These are phyloP conservation scores for Tachypleus tridentatus DNA, from an alignment of 1,140 invertebrate genomes.

Conservation along the genomic window DNA sequence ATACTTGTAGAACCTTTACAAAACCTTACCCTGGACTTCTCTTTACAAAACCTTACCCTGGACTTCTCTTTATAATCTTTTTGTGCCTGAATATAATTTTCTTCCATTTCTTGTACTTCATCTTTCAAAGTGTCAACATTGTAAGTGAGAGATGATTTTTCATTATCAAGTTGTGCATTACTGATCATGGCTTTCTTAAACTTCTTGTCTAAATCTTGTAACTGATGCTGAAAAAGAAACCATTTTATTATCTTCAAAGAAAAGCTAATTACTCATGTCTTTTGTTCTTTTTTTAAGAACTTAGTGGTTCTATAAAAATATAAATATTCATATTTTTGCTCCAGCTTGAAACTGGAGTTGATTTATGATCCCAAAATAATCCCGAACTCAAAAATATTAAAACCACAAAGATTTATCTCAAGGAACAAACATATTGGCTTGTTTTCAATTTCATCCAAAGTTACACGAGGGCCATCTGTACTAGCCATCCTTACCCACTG, in stretches of 20 bases:
- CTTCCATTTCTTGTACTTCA: slow-evolving; percentile 86
- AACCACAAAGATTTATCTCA: neutral
- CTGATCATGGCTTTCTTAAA: slow-evolving; percentile 96
- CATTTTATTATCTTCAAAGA: too few relatives aligned
- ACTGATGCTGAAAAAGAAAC: slow-evolving; percentile 43
- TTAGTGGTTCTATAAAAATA: too few relatives aligned
- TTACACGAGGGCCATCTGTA: too few relatives aligned
- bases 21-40: too few relatives aligned
- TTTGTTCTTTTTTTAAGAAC: too few relatives aligned
- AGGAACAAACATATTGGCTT: slow-evolving; percentile 2
- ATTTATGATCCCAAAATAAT: too few relatives aligned
- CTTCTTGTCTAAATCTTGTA: slow-evolving; percentile 88
- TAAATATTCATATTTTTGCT: too few relatives aligned
- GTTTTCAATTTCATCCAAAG: slow-evolving; percentile 19
- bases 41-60: slow-evolving; percentile 36
- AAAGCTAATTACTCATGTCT: too few relatives aligned
- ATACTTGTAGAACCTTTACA: too few relatives aligned
- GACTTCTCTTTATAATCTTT: slow-evolving; percentile 83
- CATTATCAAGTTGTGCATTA: slow-evolving; percentile 96
- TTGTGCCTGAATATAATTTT: slow-evolving; percentile 64
- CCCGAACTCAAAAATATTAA: too few relatives aligned
- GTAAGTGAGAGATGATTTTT: slow-evolving; percentile 88
- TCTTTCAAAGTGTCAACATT: slow-evolving; percentile 95
- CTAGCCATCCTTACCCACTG: too few relatives aligned
- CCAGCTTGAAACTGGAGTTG: too few relatives aligned